A percentile compares a stretch with the other conserved stretches of the same genome.
Evolutionary conservation across 1,140 invertebrate genomes (phyloP).

Genomic region (Thaumatotibia leucotreta): DNA sequence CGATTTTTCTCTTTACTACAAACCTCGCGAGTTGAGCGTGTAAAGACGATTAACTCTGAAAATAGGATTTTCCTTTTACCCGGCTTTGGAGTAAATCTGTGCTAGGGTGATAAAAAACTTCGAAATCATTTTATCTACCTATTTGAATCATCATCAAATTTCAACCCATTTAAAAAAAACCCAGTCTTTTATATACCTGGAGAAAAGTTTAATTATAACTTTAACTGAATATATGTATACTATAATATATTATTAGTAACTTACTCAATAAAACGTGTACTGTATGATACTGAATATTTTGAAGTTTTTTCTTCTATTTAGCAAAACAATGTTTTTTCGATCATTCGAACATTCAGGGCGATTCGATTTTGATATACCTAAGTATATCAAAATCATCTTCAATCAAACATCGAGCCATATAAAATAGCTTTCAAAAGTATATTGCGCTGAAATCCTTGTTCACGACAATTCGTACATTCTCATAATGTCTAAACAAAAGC

Average conservation of each 20-base stretch:
- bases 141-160: background rate
- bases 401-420: constrained; percentile 24
- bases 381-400: constrained; percentile 28
- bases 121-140: background rate
- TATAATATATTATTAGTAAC: too few relatives aligned
- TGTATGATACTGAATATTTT: too few relatives aligned
- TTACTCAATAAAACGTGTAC: too few relatives aligned
- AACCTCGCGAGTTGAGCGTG: background rate
- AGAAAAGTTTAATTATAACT: too few relatives aligned
- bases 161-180: too few relatives aligned
- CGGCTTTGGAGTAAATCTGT: constrained; percentile 4
- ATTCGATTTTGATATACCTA: too few relatives aligned
- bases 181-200: too few relatives aligned
- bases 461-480: constrained; percentile 38
- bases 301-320: too few relatives aligned
- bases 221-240: too few relatives aligned
- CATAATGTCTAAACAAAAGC: constrained; percentile 47
- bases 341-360: too few relatives aligned
- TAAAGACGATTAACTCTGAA: constrained; percentile 11
- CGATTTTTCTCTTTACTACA: background rate
- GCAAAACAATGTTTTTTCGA: too few relatives aligned
- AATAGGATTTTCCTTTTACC: constrained; percentile 7
- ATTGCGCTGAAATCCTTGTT: constrained; percentile 38
- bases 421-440: constrained; percentile 27
- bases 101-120: constrained; percentile 1